phyloP scores from a whole-genome alignment of 35 echinoderm and acorn worm species.

The Holothuria glaberrima region DNA sequence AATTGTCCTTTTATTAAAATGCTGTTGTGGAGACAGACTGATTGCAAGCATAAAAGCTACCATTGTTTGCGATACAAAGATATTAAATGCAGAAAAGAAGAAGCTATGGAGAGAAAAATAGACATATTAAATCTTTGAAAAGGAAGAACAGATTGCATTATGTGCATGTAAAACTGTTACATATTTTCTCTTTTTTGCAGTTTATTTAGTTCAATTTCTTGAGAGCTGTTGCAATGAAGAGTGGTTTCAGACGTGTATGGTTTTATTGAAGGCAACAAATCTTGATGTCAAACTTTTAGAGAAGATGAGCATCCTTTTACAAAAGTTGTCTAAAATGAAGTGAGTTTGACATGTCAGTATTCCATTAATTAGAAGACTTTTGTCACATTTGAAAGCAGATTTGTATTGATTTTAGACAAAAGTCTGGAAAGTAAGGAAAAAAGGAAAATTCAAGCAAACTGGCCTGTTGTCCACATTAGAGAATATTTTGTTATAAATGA shows the following conservation, averaged over 20 bases:
- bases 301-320: constrained; percentile 92
- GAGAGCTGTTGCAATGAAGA: constrained; percentile 73
- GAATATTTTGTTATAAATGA: too few relatives aligned
- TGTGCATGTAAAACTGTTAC: not conserved
- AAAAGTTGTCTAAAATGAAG: constrained; percentile 96
- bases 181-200: constrained; percentile 46
- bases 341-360: constrained; percentile 33
- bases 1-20: not conserved
- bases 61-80: not conserved
- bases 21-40: too few relatives aligned
- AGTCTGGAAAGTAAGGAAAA: not conserved
- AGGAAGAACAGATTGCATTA: not conserved
- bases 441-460: not conserved
- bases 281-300: constrained; percentile 84
- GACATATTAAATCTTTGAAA: not conserved
- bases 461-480: too few relatives aligned
- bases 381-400: not conserved
- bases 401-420: not conserved
- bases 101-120: not conserved
- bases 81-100: not conserved
- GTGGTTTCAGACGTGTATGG: constrained; percentile 76
- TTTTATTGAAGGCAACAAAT: constrained; percentile 60
- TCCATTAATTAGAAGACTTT: not conserved
- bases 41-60: not conserved
- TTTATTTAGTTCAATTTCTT: constrained; percentile 76